phyloP scores from a whole-genome alignment of 2,797 vertebrate species.

The Stomatorhinus walkeri region DNA sequence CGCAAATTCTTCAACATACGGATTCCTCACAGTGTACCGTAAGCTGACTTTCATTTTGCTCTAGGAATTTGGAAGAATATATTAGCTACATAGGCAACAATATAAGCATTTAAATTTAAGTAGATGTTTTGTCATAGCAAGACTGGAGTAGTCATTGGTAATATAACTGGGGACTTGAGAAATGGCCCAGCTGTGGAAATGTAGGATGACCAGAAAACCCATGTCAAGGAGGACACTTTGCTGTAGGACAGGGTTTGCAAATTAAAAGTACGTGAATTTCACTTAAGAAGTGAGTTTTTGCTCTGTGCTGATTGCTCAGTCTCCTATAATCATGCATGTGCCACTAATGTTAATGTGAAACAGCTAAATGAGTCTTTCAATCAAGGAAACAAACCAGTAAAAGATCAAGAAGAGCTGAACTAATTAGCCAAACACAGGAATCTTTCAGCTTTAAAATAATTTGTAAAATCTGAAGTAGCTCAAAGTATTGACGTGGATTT shows the following conservation, averaged over 20 bases:
- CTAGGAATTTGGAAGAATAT: background rate
- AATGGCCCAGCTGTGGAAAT: background rate
- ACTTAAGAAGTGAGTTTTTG: background rate
- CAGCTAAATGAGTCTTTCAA: background rate
- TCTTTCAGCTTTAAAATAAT: background rate
- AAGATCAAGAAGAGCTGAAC: background rate
- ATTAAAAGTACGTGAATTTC: background rate
- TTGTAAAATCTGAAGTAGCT: background rate
- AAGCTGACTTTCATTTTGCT: background rate
- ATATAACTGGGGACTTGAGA: background rate
- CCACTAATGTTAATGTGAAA: background rate
- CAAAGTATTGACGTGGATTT: background rate
- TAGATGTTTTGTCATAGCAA: background rate
- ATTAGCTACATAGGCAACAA: background rate
- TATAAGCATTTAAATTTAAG: background rate
- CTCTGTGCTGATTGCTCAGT: background rate
- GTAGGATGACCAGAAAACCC: background rate
- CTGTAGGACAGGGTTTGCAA: background rate
- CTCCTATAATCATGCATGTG: background rate
- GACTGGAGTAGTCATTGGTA: background rate
- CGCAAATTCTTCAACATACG: background rate
- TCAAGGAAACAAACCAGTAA: background rate
- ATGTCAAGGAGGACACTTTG: background rate
- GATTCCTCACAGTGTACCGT: conserved; percentile 37
- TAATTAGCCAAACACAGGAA: background rate